A percentile compares a stretch with the other conserved stretches of the same genome.
Evolutionary conservation across 2,888 invertebrate genomes (phyloP).

Genomic region (Xylota segnis): DNA sequence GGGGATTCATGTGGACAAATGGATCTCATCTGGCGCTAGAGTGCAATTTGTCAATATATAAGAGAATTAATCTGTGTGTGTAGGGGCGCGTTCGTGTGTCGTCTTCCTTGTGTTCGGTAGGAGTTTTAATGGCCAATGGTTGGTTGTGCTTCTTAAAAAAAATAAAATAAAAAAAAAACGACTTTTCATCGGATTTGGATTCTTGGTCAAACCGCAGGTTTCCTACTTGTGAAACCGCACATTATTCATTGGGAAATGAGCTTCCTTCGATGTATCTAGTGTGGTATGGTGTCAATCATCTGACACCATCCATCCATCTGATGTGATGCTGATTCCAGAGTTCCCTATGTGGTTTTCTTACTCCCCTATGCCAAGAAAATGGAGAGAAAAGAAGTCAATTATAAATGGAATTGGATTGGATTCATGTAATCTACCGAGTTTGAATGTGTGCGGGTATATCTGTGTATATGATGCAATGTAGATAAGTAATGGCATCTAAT

Average conservation of each 20-base stretch:
- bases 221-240: constrained; percentile 65
- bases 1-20: constrained; percentile 17
- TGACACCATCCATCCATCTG: constrained; percentile 63
- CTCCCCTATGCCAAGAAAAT: constrained; percentile 3
- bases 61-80: constrained; percentile 31
- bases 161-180: constrained; percentile 25
- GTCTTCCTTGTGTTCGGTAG: neutral
- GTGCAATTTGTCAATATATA: constrained; percentile 66
- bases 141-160: constrained; percentile 20
- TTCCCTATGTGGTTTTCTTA: constrained; percentile 47
- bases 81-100: neutral
- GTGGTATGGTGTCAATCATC: constrained; percentile 68
- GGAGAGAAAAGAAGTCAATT: constrained; percentile 53
- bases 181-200: constrained; percentile 67
- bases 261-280: constrained; percentile 41
- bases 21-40: constrained; percentile 63
- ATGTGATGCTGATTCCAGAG: constrained; percentile 20
- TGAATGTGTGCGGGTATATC: neutral
- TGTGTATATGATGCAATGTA: constrained; percentile 33
- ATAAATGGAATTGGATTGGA: constrained; percentile 44
- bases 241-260: constrained; percentile 67
- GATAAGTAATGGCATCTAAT: constrained; percentile 28
- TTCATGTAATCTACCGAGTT: constrained; percentile 1
- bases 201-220: constrained; percentile 70
- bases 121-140: constrained; percentile 12